phyloP scores from a whole-genome alignment of 1,140 invertebrate genomes.

The Hypothenemus hampei region DNA sequence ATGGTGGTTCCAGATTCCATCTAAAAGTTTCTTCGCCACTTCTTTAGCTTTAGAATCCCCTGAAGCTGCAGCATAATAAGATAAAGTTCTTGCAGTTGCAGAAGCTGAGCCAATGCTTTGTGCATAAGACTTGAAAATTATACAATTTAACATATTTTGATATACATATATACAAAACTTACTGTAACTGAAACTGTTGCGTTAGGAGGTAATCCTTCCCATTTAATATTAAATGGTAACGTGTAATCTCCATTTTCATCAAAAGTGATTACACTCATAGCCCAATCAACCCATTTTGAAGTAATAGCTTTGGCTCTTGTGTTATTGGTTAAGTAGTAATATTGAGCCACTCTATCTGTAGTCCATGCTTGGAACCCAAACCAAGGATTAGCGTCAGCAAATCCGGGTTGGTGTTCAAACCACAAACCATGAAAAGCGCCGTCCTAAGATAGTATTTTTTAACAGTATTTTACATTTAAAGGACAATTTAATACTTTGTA shows the following conservation, averaged over 20 bases:
- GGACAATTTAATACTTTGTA: not conserved
- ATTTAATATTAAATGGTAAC: conserved; percentile 10
- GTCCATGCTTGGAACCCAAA: conserved; percentile 25
- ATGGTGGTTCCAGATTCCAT: conserved; percentile 20
- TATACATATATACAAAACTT: too few relatives aligned
- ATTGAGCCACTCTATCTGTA: conserved; percentile 23
- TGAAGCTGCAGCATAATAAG: conserved; percentile 22
- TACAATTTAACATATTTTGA: too few relatives aligned
- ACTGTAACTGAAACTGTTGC: conserved; percentile 9
- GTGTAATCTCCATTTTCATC: conserved; percentile 15
- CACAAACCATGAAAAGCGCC: conserved; percentile 17
- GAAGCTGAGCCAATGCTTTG: conserved; percentile 14
- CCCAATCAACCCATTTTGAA: conserved; percentile 12
- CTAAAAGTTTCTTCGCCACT: conserved; percentile 19
- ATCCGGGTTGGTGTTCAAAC: conserved; percentile 17
- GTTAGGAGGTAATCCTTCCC: conserved; percentile 17
- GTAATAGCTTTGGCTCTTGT: conserved; percentile 6
- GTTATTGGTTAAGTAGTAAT: conserved; percentile 24
- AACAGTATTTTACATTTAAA: too few relatives aligned
- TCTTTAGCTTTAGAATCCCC: conserved; percentile 10
- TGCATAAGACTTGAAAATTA: conserved; percentile 1
- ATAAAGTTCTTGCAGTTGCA: conserved; percentile 15
- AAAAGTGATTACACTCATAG: conserved; percentile 12
- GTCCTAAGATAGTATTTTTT: conserved; percentile 2
- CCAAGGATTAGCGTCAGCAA: conserved; percentile 17